These are phyloP conservation scores for Calyptommatus sinebrachiatus DNA, from an alignment of 2,113 vertebrate genomes.

Conservation along the genomic window DNA sequence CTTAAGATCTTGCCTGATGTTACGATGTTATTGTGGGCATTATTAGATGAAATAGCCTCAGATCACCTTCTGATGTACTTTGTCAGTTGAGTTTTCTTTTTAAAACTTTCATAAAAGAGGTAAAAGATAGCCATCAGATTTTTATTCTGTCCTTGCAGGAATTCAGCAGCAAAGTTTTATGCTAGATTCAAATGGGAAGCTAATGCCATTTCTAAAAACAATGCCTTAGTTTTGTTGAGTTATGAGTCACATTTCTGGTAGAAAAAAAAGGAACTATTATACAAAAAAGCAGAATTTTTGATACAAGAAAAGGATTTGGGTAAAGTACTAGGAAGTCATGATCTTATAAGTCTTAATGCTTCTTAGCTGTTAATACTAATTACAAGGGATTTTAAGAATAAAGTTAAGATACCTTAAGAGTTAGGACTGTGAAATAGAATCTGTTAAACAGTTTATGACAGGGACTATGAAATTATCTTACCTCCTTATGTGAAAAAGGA, in stretches of 20 bases:
- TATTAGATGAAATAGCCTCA: no score
- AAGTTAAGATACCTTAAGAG: background rate
- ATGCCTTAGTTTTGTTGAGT: no score
- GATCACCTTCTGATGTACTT: no score
- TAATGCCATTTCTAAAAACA: no score
- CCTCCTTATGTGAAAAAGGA: no score
- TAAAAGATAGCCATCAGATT: background rate
- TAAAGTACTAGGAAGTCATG: constrained; percentile 20
- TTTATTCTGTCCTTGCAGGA: background rate
- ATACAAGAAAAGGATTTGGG: background rate
- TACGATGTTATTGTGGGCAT: no score
- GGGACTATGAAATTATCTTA: no score
- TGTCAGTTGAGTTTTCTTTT: no score
- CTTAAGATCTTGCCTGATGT: no score
- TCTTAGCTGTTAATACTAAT: background rate
- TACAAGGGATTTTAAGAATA: background rate
- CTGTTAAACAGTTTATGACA: no score
- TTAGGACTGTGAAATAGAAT: background rate
- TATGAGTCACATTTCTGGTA: background rate
- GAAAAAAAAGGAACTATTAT: background rate
- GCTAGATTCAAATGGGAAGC: background rate
- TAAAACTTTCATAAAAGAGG: background rate
- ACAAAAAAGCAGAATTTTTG: background rate
- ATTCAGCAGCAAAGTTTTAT: background rate
- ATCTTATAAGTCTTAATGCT: background rate